Base-by-base conservation (phyloP, 2,888 invertebrate species). In the Cataglyphis albicans region DNA sequence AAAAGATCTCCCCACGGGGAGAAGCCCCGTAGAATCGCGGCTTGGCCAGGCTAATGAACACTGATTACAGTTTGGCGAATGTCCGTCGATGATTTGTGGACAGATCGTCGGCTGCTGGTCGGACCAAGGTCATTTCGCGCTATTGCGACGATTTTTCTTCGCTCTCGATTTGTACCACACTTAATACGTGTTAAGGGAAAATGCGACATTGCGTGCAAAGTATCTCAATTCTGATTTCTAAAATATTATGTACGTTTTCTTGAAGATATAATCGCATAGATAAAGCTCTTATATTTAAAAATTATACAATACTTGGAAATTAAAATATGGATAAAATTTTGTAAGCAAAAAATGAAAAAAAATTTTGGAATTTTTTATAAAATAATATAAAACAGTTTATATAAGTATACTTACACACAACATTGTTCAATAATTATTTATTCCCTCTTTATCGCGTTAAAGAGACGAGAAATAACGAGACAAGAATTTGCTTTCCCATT, bases 1-100 rank as follows among this genome's bases (percentile, higher is more conserved):
- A 93, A 94, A 94, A 93, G 92, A 93, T 93, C 89, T 89, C 92
- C 94, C 93, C 89, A 90, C 83, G 93, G 93, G 93, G 90, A 88
- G 91, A 91, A 90, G 90, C 90, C 90, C 89, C 80, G 87, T 86
- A 81, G 87, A 89, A 90, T 90, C 91, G 90, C 90, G 91, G 89
- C 91, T 90, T 92, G 91, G 83, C 89, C 87, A 90, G 87, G 83
- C 91, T 93, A 94, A 94, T 94, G 93, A 94, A 94, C 94, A 94
- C 93, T 93, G 93, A 94, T 94, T 93, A 93, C 91, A 91, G 91
- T 92, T 92, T 89, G 89, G 86, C 89, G 88, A 88, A 83, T 73
- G 89, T 87, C 89, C 90, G 89, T 90, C 88, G 92, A 92, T 93
- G 92, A 93, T 93, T 93, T 92, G 91, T 92, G 84, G 87, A 52